phyloP scores from a whole-genome alignment of 2,888 invertebrate genomes.

The Drosophila limbata region DNA sequence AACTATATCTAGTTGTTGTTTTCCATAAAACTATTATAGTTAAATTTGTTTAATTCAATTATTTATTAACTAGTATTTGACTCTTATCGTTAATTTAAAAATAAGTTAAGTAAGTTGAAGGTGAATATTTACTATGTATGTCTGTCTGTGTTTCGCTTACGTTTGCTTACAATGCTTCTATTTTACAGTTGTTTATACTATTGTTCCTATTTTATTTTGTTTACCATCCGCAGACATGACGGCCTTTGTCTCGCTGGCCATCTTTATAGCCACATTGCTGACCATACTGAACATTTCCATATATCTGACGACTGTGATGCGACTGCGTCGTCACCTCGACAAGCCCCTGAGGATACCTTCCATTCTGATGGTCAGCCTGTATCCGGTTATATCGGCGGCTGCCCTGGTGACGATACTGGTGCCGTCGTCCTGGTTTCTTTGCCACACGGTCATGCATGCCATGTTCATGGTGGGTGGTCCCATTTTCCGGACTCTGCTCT shows the following conservation, averaged over 20 bases:
- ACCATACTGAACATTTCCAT: slow-evolving; percentile 82
- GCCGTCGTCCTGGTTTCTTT: slow-evolving; percentile 82
- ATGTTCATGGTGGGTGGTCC: slow-evolving; percentile 83
- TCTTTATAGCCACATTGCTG: slow-evolving; percentile 77
- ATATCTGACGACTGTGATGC: slow-evolving; percentile 75
- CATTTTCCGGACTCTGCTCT: slow-evolving; percentile 81
- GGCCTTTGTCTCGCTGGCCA: slow-evolving; percentile 80
- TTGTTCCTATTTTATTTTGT: no score
- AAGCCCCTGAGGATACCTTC: slow-evolving; percentile 67
- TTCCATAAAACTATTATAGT: no score
- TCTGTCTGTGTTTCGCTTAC: no score
- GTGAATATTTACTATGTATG: no score
- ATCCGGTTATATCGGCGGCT: slow-evolving; percentile 82
- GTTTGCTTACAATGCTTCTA: no score
- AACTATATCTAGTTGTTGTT: no score
- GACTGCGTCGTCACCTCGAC: slow-evolving; percentile 66
- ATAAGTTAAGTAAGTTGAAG: no score
- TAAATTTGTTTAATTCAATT: no score
- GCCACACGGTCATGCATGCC: slow-evolving; percentile 84
- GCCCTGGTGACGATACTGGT: slow-evolving; percentile 82
- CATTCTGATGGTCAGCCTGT: slow-evolving; percentile 78
- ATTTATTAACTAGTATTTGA: no score
- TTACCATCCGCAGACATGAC: slow-evolving; percentile 75
- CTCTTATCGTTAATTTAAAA: no score
- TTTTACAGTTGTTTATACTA: no score